Evolutionary conservation across 2,888 invertebrate species (phyloP).

Genomic region (Nasonia oneida): DNA sequence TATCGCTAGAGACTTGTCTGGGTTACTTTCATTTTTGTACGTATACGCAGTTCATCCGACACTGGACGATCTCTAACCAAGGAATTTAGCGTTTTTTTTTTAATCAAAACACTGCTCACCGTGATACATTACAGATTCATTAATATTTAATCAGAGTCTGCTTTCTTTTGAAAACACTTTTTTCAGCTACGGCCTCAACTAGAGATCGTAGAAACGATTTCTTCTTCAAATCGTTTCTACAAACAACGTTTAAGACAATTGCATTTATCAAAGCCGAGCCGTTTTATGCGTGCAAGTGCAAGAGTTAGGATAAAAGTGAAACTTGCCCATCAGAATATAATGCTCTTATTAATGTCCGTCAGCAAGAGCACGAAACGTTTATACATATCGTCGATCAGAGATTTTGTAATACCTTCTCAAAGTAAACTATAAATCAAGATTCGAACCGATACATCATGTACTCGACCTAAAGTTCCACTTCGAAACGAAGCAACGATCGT

Average conservation of each 20-base stretch:
- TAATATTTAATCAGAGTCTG: slow-evolving; percentile 43
- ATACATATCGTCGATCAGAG: too few relatives aligned
- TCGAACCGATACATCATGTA: too few relatives aligned
- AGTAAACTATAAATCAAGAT: too few relatives aligned
- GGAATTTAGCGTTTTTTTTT: slow-evolving; percentile 37
- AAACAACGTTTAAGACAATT: slow-evolving; percentile 16
- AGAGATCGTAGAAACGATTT: slow-evolving; percentile 3
- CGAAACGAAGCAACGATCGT: neutral
- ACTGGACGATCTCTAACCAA: neutral
- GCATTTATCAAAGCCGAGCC: neutral
- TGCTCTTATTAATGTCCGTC: neutral
- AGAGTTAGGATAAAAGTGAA: slow-evolving; percentile 39
- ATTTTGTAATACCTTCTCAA: too few relatives aligned
- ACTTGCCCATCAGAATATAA: neutral
- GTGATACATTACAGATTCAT: slow-evolving; percentile 35
- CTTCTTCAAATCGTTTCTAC: neutral
- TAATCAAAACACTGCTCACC: slow-evolving; percentile 26
- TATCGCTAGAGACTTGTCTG: slow-evolving; percentile 25
- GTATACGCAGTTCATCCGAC: neutral
- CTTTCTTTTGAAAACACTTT: slow-evolving; percentile 43
- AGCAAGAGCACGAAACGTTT: neutral
- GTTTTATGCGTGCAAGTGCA: neutral
- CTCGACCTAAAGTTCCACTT: too few relatives aligned
- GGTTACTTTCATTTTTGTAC: slow-evolving; percentile 56
- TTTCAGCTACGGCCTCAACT: neutral